Evolutionary conservation across 2,113 vertebrate genomes (phyloP).

Genomic region (Mormyrus lacerda): DNA sequence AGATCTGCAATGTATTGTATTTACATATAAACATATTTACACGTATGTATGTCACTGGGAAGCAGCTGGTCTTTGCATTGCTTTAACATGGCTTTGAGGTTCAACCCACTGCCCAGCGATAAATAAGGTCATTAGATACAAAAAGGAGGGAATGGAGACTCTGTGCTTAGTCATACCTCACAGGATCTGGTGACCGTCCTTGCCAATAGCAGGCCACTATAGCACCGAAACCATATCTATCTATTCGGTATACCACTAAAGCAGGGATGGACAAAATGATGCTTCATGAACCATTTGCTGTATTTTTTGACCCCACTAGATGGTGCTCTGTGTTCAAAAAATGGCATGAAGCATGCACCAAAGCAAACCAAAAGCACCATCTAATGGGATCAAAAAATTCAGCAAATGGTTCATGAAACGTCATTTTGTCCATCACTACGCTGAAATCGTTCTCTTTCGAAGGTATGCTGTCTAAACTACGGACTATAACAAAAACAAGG

Average conservation of each 20-base stretch:
- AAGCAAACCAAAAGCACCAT: background rate
- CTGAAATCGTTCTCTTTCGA: background rate
- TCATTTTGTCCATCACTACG: background rate
- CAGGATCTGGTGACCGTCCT: background rate
- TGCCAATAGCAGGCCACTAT: background rate
- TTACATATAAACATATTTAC: constrained; percentile 52
- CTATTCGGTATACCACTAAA: background rate
- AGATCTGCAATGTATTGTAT: constrained; percentile 32
- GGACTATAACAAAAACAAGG: background rate
- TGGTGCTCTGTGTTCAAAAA: background rate
- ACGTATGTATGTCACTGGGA: constrained; percentile 28
- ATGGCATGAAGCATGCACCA: background rate
- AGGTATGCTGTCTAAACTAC: background rate
- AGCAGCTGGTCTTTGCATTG: background rate
- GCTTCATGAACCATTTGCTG: background rate
- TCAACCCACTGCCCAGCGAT: background rate
- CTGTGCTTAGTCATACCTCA: background rate
- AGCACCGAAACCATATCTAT: background rate
- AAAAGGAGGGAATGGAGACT: background rate
- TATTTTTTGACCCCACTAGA: background rate
- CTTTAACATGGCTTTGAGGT: constrained; percentile 5
- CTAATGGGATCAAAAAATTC: background rate
- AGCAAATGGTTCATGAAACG: background rate
- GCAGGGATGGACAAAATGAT: background rate
- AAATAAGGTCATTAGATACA: background rate